Conservation (phyloP, 2,113 vertebrate species). For the Corythornis madagascariensis region DNA sequence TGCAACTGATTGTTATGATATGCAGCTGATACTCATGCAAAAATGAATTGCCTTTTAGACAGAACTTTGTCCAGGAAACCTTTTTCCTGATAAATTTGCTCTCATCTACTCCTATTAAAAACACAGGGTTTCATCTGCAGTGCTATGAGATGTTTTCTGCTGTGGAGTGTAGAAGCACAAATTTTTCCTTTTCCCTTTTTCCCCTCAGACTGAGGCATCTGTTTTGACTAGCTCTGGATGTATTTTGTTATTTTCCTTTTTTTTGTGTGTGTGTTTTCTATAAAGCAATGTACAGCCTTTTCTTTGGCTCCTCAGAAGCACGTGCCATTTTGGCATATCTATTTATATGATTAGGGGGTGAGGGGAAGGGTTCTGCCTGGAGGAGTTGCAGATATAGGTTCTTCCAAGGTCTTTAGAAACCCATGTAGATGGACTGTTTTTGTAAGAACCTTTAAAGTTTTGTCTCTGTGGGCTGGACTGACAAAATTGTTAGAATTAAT, state of each 20-base stretch:
- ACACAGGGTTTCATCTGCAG: not conserved
- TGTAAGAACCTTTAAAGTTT: conserved; percentile 28
- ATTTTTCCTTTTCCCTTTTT: not conserved
- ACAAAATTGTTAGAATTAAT: conserved; percentile 39
- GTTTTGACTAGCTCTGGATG: not conserved
- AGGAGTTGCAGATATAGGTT: not conserved
- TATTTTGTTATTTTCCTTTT: not conserved
- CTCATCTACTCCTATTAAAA: not conserved
- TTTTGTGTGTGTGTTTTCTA: not conserved
- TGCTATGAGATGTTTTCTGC: not conserved
- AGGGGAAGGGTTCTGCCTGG: not conserved
- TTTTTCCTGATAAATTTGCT: not conserved
- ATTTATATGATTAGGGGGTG: conserved; percentile 24
- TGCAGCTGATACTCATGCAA: not conserved
- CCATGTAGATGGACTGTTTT: not conserved
- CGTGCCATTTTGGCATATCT: not conserved
- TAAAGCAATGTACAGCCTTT: not conserved
- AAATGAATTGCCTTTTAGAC: not conserved
- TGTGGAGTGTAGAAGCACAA: not conserved
- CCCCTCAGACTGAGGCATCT: not conserved
- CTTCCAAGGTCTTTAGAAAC: not conserved
- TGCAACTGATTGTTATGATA: not conserved
- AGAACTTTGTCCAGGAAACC: not conserved
- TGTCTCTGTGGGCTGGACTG: not conserved
- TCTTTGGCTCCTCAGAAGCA: not conserved